phyloP scores from a whole-genome alignment of 1,140 invertebrate genomes.

The Neotoxoptera formosana region DNA sequence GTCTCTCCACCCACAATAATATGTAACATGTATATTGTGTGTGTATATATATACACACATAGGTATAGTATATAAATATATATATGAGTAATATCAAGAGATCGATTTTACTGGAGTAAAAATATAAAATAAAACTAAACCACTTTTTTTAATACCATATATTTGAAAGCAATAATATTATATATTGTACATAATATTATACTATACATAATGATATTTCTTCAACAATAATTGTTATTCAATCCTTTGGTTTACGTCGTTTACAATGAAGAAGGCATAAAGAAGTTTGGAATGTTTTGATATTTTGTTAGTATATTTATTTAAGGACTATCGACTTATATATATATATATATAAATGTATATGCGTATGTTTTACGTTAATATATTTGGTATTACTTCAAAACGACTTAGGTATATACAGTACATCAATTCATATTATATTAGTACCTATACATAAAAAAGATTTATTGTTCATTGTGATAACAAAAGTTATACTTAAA shows the following conservation, averaged over 20 bases:
- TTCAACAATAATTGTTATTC: neutral
- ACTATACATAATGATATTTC: neutral
- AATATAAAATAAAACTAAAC: neutral
- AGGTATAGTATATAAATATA: neutral
- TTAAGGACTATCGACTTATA: neutral
- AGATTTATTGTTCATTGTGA: neutral
- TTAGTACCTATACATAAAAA: neutral
- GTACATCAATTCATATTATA: neutral
- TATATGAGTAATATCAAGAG: neutral
- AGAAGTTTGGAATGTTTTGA: neutral
- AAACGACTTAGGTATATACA: neutral
- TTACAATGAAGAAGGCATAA: neutral
- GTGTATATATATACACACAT: no score
- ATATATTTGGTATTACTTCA: neutral
- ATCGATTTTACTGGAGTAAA: neutral
- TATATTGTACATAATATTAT: neutral
- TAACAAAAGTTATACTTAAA: neutral
- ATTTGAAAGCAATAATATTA: neutral
- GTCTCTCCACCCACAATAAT: slow-evolving; percentile 15
- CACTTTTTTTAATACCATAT: neutral
- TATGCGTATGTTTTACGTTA: neutral
- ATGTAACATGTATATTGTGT: neutral
- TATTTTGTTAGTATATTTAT: neutral
- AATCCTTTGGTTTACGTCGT: neutral
- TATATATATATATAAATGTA: neutral